Evolutionary conservation across 2,888 invertebrate species (phyloP).

Genomic region (Meliscaeva auricollis): DNA sequence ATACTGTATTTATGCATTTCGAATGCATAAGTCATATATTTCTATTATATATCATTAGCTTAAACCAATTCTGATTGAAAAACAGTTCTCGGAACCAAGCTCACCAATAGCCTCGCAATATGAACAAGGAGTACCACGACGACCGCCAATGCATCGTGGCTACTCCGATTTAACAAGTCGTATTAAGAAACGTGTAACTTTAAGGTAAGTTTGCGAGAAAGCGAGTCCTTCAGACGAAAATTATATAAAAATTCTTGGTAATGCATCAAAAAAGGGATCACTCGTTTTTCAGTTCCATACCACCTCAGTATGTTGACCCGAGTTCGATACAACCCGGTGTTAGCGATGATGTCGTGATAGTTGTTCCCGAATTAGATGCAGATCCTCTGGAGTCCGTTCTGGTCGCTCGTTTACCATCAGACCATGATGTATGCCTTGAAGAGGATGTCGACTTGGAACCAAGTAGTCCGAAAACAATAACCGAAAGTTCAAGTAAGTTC

Average conservation of each 20-base stretch:
- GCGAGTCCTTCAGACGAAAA: background rate
- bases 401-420: conserved; percentile 77
- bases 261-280: conserved; percentile 56
- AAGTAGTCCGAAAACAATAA: conserved; percentile 86
- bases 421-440: conserved; percentile 78
- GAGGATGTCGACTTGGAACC: conserved; percentile 83
- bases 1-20: background rate
- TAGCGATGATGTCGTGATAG: conserved; percentile 85
- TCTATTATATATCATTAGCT: conserved; percentile 80
- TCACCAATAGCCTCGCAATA: conserved; percentile 88
- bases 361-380: conserved; percentile 84
- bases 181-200: conserved; percentile 93
- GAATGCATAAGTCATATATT: conserved; percentile 14
- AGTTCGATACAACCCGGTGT: conserved; percentile 78
- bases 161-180: conserved; percentile 92
- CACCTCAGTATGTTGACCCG: conserved; percentile 82
- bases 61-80: conserved; percentile 90
- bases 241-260: conserved; percentile 8
- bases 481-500: conserved; percentile 88
- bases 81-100: conserved; percentile 91
- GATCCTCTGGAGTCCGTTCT: conserved; percentile 79
- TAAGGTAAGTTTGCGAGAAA: conserved; percentile 87
- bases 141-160: conserved; percentile 87
- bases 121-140: conserved; percentile 79
- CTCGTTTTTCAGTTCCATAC: conserved; percentile 83